Evolutionary conservation across 1,140 invertebrate genomes (phyloP), one percentile per base, ranked within the genome.

Genomic region (Drosophila kikkawai): DNA sequence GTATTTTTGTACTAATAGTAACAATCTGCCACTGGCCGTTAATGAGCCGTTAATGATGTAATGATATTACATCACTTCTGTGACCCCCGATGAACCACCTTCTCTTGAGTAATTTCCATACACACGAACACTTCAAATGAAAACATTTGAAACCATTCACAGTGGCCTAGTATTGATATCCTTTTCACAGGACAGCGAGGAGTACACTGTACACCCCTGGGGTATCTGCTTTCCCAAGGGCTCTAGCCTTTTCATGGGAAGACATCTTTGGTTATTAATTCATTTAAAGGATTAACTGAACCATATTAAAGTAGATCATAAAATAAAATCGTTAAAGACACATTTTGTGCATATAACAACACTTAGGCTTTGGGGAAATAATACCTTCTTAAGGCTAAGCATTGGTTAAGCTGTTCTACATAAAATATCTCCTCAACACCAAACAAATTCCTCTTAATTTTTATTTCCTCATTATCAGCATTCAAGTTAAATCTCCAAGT

Each of bases 91-190:
- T 22, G 7, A 19, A 37, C 34, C 36, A 55, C 36, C 36, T 55
- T 26, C 60, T 75, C 41, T 47, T 19, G 12, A 58, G 53, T n/a
- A 39, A 55, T 55, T 41, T 4, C 6, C 26, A 58, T 66, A 37
- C 37, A 48, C 47, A 53, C 42, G 47, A 74, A 64, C 78, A 69
- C 74, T 74, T 66, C 34, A 56, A 59, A 68, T 81, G 65, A 81
- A 70, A 84, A 66, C 78, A 85, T 59, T 63, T 58, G 29, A 34
- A 37, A 19, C 51, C 8, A 37, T 37, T 55, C 51, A 51, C 34
- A 69, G 32, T 37, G 12, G 8, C 32, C 11, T 39, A 37, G 57
- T n/a, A 50, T 36, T 37, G 47, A 26, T 61, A 60, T 65, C 68
- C 57, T 60, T 81, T 78, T 70, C 47, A 65, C 47, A 77, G 68